A percentile compares a stretch with the other conserved stretches of the same genome.
phyloP scores from a whole-genome alignment of 2,797 vertebrate genomes.

The Melopsittacus undulatus region DNA sequence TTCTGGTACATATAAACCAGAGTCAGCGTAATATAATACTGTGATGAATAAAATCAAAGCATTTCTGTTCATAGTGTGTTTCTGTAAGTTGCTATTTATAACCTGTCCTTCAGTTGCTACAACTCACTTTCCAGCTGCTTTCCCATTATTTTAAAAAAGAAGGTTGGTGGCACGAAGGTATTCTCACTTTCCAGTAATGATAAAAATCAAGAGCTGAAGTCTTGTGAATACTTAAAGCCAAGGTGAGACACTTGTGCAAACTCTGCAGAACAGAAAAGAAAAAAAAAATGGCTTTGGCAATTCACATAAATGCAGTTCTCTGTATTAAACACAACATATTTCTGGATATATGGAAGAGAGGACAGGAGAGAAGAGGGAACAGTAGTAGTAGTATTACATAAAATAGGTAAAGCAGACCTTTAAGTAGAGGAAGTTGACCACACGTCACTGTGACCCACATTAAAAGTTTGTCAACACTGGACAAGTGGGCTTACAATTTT shows the following conservation, averaged over 20 bases:
- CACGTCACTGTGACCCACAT: background rate
- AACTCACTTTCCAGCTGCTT: background rate
- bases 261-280: background rate
- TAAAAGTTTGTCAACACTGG: background rate
- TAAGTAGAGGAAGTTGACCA: background rate
- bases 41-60: background rate
- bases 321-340: background rate
- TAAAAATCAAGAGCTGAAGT: background rate
- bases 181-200: background rate
- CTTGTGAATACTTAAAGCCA: background rate
- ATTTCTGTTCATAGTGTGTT: background rate
- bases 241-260: background rate
- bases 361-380: background rate
- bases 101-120: background rate
- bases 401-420: background rate
- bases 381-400: background rate
- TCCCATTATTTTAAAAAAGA: background rate
- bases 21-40: background rate
- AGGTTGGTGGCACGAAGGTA: background rate
- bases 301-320: background rate
- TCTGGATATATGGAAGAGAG: background rate
- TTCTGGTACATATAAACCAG: background rate
- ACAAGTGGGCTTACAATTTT: background rate
- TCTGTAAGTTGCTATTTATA: background rate
- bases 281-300: background rate